Percentiles rank a stretch among this genome's conserved stretches.
These are phyloP conservation scores for Odobenus rosmarus DNA, from an alignment of 2,113 vertebrate genomes.

Conservation along the genomic window DNA sequence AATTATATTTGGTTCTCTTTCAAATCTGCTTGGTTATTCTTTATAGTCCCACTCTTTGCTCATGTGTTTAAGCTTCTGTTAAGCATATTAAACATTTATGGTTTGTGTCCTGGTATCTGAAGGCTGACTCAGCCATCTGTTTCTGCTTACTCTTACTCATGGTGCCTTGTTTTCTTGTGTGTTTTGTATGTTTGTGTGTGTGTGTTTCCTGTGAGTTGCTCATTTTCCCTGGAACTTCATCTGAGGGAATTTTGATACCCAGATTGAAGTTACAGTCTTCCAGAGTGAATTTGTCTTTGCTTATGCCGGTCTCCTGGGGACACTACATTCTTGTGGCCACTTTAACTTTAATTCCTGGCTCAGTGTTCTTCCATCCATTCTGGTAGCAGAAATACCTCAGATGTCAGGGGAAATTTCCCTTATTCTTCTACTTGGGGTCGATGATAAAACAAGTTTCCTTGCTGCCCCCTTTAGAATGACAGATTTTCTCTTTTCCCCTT, in stretches of 20 bases:
- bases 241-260: neutral
- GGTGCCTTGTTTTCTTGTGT: constrained; percentile 5
- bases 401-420: neutral
- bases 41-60: neutral
- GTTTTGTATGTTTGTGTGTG: neutral
- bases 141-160: neutral
- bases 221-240: neutral
- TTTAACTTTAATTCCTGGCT: neutral
- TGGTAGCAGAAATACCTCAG: neutral
- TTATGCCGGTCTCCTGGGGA: neutral
- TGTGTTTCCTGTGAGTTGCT: neutral
- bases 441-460: neutral
- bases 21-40: neutral
- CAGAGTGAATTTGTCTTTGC: neutral
- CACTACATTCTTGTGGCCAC: neutral
- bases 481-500: neutral
- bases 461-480: neutral
- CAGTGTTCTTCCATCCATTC: neutral
- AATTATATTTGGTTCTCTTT: neutral
- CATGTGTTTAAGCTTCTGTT: neutral
- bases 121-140: neutral
- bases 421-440: neutral
- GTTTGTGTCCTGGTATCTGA: neutral
- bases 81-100: neutral
- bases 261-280: neutral